Conservation (phyloP, 92 coral and sea anemone genomes). For the Anthopleura xanthogrammica region DNA sequence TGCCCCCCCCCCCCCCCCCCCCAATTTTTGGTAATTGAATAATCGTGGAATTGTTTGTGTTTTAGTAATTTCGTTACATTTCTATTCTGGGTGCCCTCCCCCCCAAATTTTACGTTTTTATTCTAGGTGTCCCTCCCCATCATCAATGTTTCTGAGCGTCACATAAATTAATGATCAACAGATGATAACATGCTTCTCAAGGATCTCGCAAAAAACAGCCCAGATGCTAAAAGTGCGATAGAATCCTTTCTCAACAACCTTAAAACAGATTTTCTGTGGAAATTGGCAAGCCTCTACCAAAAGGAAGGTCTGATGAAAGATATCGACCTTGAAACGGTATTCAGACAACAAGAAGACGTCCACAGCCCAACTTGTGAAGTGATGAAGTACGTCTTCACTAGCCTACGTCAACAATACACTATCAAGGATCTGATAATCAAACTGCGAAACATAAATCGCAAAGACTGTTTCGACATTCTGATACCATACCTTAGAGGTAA, state of each 20-base stretch:
- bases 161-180: not conserved
- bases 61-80: no score
- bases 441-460: conserved; percentile 3
- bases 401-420: not conserved
- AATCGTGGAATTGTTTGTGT: no score
- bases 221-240: conserved; percentile 5
- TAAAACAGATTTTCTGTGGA: not conserved
- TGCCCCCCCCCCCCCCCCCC: no score
- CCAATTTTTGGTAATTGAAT: no score
- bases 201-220: not conserved
- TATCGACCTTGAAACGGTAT: not conserved
- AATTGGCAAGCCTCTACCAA: conserved; percentile 7
- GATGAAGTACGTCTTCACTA: conserved; percentile 9
- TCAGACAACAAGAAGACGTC: not conserved
- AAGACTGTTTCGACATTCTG: not conserved
- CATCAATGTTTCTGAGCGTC: not conserved
- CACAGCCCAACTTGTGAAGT: not conserved
- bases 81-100: no score
- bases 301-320: conserved; percentile 11
- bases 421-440: conserved; percentile 5
- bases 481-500: conserved; percentile 10
- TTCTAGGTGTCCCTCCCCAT: not conserved
- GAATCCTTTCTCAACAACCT: conserved; percentile 3
- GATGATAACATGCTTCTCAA: not conserved
- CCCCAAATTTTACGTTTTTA: no score